phyloP scores from a whole-genome alignment of 2,888 invertebrate genomes.

The Diarsia brunnea region DNA sequence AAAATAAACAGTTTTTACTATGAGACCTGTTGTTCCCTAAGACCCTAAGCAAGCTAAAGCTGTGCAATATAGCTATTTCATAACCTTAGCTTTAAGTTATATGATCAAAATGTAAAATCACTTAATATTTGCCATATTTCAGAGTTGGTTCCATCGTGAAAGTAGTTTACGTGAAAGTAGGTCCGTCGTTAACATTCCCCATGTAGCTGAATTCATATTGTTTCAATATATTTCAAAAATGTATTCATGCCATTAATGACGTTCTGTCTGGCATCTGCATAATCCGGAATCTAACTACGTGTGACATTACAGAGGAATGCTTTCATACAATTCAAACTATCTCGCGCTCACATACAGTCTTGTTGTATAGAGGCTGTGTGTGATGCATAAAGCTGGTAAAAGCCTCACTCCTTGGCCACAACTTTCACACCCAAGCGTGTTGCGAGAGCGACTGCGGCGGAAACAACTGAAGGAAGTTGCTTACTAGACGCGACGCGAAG shows the following conservation, averaged over 20 bases:
- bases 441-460: neutral
- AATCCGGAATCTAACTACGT: constrained; percentile 25
- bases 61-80: too few relatives aligned
- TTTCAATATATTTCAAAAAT: too few relatives aligned
- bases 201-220: too few relatives aligned
- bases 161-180: too few relatives aligned
- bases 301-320: neutral
- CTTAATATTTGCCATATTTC: too few relatives aligned
- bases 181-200: too few relatives aligned
- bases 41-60: too few relatives aligned
- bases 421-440: neutral
- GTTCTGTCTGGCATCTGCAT: neutral
- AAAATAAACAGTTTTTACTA: neutral
- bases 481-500: neutral
- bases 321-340: constrained; percentile 6
- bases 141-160: neutral
- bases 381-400: constrained; percentile 45
- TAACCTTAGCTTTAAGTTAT: too few relatives aligned
- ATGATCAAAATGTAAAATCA: too few relatives aligned
- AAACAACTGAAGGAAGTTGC: neutral
- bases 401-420: constrained; percentile 2
- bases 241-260: neutral
- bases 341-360: constrained; percentile 13
- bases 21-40: too few relatives aligned
- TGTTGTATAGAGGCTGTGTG: constrained; percentile 19